Evolutionary conservation across 2,797 vertebrate genomes (phyloP).

Genomic region (Spheniscus humboldti): DNA sequence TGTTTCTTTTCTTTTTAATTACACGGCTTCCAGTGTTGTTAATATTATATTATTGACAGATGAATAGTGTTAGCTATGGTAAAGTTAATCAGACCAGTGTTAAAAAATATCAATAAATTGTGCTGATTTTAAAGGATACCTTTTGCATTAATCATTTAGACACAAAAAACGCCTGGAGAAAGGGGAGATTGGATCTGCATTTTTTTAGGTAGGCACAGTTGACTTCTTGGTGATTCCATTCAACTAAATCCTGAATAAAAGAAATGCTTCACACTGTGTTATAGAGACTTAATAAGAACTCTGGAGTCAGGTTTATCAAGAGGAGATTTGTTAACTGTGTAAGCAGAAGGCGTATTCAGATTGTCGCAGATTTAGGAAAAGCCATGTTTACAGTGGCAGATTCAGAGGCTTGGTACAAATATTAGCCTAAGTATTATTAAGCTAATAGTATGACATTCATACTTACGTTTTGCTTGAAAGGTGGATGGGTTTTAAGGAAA

Average conservation of each 20-base stretch:
- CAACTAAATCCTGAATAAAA: not conserved
- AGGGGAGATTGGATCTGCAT: not conserved
- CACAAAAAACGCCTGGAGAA: not conserved
- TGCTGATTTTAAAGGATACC: not conserved
- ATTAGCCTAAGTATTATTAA: not conserved
- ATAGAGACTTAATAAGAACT: not conserved
- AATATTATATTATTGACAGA: not conserved
- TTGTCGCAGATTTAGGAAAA: not conserved
- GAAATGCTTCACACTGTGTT: not conserved
- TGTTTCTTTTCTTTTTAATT: conserved; percentile 8
- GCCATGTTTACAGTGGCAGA: not conserved
- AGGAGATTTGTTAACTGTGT: not conserved
- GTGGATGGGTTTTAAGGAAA: not conserved
- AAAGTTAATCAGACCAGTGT: not conserved
- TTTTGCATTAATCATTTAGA: not conserved
- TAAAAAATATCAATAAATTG: not conserved
- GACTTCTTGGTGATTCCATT: not conserved
- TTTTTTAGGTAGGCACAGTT: not conserved
- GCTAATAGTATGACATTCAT: not conserved
- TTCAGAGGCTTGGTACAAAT: not conserved
- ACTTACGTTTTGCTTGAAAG: not conserved
- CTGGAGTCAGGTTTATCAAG: not conserved
- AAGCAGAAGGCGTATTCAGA: not conserved
- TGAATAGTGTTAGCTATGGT: not conserved
- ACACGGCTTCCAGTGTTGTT: not conserved